Evolutionary conservation across 2,113 vertebrate genomes (phyloP), one percentile per base, ranked within the genome.

Genomic region (Miniopterus natalensis): DNA sequence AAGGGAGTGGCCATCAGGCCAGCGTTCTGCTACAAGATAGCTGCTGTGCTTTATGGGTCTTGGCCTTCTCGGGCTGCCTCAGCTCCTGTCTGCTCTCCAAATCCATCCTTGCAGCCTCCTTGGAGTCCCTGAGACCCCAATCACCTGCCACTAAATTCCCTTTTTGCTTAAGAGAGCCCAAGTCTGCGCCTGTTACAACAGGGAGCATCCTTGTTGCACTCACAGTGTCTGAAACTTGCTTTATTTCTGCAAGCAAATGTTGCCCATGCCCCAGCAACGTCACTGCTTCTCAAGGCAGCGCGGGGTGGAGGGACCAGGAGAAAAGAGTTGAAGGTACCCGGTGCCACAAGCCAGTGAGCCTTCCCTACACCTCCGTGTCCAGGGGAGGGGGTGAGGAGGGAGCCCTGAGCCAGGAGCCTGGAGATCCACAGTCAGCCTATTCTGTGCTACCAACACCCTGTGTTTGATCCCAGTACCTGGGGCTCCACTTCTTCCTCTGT

Each of bases 211-310:
- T 1, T 4, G 14, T 20, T 40, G 20, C 40, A 36, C 5, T 7
- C 17, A 9, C 9, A 5, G 18, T 1, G 1, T 42, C 49, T 0
- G 3, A 11, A n/a, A 47, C n/a, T 53, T 5, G 5, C 0, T 2
- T 27, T 29, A n/a, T 27, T 66, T n/a, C 59, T 17, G 4, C 10
- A 7, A 42, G 59, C 45, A 23, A 2, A 20, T 4, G 45, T 12
- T 25, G 27, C n/a, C 36, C 49, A n/a, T 1, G 31, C 31, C 8
- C 45, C 36, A 3, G 14, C 11, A 20, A 66, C 20, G n/a, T 15
- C 8, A 0, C 49, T 23, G 10, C 74, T 21, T 68, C 51, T 80
- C 45, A 31, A 66, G 75, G 59, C n/a, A 59, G 23, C 2, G 2
- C 12, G 61, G 71, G 1, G 3, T 18, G 12, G 40, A 86, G 31